Evolutionary conservation across 2,113 vertebrate species (phyloP).

Genomic region (Cathartes aura): DNA sequence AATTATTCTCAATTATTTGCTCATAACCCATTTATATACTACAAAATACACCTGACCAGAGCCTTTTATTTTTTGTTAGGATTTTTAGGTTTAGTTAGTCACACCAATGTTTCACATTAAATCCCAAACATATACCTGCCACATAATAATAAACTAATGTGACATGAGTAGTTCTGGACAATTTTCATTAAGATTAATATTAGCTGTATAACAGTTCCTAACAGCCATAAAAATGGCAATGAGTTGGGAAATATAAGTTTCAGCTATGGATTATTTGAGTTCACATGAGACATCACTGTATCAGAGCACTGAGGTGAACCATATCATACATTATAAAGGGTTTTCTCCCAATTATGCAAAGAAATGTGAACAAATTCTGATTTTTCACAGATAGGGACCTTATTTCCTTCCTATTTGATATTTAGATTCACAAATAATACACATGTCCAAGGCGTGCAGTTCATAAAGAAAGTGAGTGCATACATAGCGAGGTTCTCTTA

Average conservation of each 20-base stretch:
- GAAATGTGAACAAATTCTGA: not conserved
- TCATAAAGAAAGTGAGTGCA: not conserved
- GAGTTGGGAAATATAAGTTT: not conserved
- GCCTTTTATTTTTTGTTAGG: not conserved
- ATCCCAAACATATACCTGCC: not conserved
- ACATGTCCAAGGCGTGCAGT: fast-evolving
- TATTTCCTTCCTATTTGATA: not conserved
- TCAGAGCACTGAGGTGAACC: not conserved
- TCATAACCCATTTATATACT: not conserved
- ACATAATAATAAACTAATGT: not conserved
- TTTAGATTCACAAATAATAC: not conserved
- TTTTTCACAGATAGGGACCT: not conserved
- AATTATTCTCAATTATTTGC: not conserved
- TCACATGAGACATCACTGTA: not conserved
- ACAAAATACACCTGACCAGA: not conserved
- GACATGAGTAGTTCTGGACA: not conserved
- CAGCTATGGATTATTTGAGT: not conserved
- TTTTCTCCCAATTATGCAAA: not conserved
- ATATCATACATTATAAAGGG: not conserved
- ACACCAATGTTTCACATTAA: not conserved
- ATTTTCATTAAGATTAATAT: not conserved
- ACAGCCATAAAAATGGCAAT: not conserved
- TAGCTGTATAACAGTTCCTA: not conserved
- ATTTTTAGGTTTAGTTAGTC: not conserved
- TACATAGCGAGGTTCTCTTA: not conserved